These are phyloP conservation scores for Bursaphelenchus mucronatus DNA, from an alignment of 1,140 invertebrate species.

Conservation along the genomic window DNA sequence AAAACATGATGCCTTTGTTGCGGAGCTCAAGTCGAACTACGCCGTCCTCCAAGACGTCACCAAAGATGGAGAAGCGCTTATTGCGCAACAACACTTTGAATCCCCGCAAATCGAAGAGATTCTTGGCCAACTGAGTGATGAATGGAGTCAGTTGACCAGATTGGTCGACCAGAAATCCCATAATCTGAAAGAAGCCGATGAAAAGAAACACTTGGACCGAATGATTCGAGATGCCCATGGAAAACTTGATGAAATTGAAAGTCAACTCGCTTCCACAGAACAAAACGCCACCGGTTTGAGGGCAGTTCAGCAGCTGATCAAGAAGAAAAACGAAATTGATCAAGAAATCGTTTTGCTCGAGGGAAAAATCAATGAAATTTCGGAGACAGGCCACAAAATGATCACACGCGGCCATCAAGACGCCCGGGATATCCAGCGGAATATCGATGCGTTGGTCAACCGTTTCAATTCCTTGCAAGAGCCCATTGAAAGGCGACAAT, in stretches of 20 bases:
- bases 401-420: slow-evolving; percentile 88
- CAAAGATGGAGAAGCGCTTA: slow-evolving; percentile 69
- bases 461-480: slow-evolving; percentile 60
- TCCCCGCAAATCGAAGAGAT: slow-evolving; percentile 69
- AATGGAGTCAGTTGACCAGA: slow-evolving; percentile 71
- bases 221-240: slow-evolving; percentile 72
- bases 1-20: slow-evolving; percentile 94
- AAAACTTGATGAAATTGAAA: slow-evolving; percentile 70
- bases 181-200: slow-evolving; percentile 73
- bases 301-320: slow-evolving; percentile 79
- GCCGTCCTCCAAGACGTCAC: slow-evolving; percentile 70
- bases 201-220: slow-evolving; percentile 74
- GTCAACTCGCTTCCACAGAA: slow-evolving; percentile 73
- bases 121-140: slow-evolving; percentile 70
- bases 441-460: slow-evolving; percentile 72
- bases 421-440: slow-evolving; percentile 75
- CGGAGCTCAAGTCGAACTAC: slow-evolving; percentile 85
- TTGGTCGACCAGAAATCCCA: slow-evolving; percentile 77
- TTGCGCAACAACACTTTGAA: slow-evolving; percentile 71
- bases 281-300: slow-evolving; percentile 75
- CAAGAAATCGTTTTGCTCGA: slow-evolving; percentile 75
- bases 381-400: slow-evolving; percentile 78
- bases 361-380: slow-evolving; percentile 72
- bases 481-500: slow-evolving; percentile 67
- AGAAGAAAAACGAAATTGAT: slow-evolving; percentile 78